Evolutionary conservation across 2,888 invertebrate genomes (phyloP).

Genomic region (Uropetala carovei): DNA sequence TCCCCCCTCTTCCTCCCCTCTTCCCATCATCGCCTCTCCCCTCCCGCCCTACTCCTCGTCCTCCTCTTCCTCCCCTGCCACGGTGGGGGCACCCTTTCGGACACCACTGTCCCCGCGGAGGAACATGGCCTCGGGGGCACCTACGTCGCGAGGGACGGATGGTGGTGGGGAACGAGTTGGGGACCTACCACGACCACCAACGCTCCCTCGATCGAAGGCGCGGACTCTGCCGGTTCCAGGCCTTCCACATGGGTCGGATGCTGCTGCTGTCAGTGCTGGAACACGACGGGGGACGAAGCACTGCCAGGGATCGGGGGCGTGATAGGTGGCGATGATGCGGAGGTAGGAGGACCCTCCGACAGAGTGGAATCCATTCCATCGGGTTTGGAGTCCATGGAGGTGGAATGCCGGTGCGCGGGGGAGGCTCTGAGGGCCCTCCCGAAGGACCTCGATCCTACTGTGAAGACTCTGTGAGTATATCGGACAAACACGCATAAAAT

Average conservation of each 20-base stretch:
- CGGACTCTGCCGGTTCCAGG: not conserved
- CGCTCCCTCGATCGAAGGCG: not conserved
- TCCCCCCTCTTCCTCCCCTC: too few relatives aligned
- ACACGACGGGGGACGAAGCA: constrained; percentile 65
- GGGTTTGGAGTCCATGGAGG: constrained; percentile 58
- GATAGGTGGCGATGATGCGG: not conserved
- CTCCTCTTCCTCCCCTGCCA: too few relatives aligned
- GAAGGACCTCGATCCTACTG: constrained; percentile 44
- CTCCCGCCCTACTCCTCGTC: too few relatives aligned
- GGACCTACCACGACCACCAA: too few relatives aligned
- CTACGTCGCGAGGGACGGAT: too few relatives aligned
- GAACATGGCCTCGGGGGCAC: too few relatives aligned
- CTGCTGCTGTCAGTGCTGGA: constrained; percentile 67
- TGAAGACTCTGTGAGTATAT: constrained; percentile 66
- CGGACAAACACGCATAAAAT: not conserved
- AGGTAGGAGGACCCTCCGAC: constrained; percentile 66
- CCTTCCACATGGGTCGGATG: not conserved
- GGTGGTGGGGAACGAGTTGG: too few relatives aligned
- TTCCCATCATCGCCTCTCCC: too few relatives aligned
- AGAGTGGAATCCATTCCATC: constrained; percentile 26
- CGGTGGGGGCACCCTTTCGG: too few relatives aligned
- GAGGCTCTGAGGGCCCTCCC: constrained; percentile 65
- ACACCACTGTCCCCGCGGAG: too few relatives aligned
- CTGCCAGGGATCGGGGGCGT: not conserved
- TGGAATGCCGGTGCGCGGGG: constrained; percentile 67